A percentile compares a stretch with the other conserved stretches of the same genome.
These are phyloP conservation scores for Oreochromis mossambicus DNA, from an alignment of 2,797 vertebrate species.

Conservation along the genomic window DNA sequence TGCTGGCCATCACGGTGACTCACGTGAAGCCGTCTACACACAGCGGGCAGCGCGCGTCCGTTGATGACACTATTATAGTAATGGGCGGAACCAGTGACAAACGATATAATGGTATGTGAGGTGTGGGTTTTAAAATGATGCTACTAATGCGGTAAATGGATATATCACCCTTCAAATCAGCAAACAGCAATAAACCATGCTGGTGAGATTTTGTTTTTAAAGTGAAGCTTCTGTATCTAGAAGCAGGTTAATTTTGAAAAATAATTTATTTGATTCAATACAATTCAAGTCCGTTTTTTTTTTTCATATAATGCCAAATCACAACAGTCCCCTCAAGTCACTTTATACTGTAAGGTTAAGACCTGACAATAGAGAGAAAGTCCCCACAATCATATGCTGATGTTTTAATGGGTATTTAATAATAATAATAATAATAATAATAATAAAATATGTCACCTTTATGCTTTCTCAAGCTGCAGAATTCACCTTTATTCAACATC, in stretches of 20 bases:
- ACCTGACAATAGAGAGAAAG: neutral
- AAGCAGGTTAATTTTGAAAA: neutral
- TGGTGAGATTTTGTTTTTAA: neutral
- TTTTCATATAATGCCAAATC: neutral
- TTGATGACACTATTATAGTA: constrained; percentile 63
- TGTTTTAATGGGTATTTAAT: neutral
- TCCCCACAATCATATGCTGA: neutral
- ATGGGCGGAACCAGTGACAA: constrained; percentile 44
- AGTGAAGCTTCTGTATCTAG: neutral
- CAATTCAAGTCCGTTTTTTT: neutral
- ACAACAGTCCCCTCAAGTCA: neutral
- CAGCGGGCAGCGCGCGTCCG: constrained; percentile 37
- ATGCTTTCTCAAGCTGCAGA: neutral
- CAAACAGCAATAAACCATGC: neutral
- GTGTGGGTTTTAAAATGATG: neutral
- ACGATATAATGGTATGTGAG: neutral
- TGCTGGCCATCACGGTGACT: constrained; percentile 64
- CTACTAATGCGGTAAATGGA: neutral
- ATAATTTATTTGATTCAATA: neutral
- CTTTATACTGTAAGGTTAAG: neutral
- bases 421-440: fast-evolving
- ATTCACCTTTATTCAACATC: neutral
- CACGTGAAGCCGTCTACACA: constrained; percentile 45
- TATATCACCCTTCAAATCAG: neutral
- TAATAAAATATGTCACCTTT: neutral